Evolutionary conservation across 2,113 vertebrate species (phyloP).

Genomic region (Mandrillus leucophaeus): DNA sequence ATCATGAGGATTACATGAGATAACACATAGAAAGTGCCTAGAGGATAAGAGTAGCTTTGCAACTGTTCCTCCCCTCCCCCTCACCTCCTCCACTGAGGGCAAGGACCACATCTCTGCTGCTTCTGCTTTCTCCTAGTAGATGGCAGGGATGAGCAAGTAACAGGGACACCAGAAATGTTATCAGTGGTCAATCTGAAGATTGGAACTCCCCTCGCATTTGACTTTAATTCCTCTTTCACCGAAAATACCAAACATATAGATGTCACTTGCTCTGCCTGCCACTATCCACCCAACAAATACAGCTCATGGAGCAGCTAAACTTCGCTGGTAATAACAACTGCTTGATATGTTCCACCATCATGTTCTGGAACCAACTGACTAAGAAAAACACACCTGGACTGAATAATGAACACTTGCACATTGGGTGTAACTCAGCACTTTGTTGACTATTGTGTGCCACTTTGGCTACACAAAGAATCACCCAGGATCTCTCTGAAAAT

Average conservation of each 20-base stretch:
- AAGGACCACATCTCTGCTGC: background rate
- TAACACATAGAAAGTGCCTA: background rate
- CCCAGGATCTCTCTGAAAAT: background rate
- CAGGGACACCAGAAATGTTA: background rate
- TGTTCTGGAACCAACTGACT: background rate
- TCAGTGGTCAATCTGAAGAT: background rate
- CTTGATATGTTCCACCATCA: background rate
- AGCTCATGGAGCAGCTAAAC: background rate
- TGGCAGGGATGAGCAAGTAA: background rate
- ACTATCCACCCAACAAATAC: background rate
- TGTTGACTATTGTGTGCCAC: background rate
- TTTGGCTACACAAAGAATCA: background rate
- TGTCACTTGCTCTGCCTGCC: background rate
- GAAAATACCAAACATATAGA: background rate
- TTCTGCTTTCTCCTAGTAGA: background rate
- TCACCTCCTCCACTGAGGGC: background rate
- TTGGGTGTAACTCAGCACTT: background rate
- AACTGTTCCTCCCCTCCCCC: background rate
- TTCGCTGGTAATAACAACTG: background rate
- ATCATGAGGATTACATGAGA: background rate
- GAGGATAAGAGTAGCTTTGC: background rate
- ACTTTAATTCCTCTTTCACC: background rate
- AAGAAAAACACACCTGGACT: background rate
- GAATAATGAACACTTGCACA: background rate
- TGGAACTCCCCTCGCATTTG: background rate